These are phyloP conservation scores for Arvicanthis niloticus DNA, from an alignment of 2,113 vertebrate species.

Conservation along the genomic window DNA sequence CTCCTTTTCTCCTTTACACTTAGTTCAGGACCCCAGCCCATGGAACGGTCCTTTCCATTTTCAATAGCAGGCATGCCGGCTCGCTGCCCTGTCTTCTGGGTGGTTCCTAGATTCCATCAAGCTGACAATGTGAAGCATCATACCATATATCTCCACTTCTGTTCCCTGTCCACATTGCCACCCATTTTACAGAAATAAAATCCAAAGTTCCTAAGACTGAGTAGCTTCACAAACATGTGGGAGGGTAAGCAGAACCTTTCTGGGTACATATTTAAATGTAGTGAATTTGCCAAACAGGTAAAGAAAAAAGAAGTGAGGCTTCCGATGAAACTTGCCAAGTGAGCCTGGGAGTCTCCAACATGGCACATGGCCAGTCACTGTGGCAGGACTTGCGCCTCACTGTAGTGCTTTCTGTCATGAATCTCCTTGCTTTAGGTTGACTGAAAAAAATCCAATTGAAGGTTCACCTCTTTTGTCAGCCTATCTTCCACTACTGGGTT, in stretches of 20 bases:
- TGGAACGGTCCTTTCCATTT: not conserved
- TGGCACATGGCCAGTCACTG: not conserved
- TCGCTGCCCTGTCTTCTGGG: not conserved
- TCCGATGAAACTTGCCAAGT: slow-evolving; percentile 41
- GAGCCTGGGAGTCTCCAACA: not conserved
- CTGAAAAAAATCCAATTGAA: slow-evolving; percentile 69
- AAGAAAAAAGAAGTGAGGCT: not conserved
- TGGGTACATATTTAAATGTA: slow-evolving; percentile 24
- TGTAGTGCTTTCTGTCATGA: slow-evolving; percentile 63
- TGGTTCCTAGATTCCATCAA: too few relatives aligned
- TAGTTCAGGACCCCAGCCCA: not conserved
- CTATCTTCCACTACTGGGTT: slow-evolving; percentile 18
- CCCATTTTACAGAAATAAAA: not conserved
- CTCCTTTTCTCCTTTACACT: not conserved
- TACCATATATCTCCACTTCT: not conserved
- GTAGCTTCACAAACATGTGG: not conserved
- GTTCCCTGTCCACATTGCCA: not conserved
- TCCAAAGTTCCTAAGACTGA: not conserved
- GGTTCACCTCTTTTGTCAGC: slow-evolving; percentile 71
- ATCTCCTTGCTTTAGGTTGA: slow-evolving; percentile 51
- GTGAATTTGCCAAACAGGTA: slow-evolving; percentile 15
- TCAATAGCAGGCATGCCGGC: not conserved
- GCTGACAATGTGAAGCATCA: not conserved
- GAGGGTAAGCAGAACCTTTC: not conserved
- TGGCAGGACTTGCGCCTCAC: slow-evolving; percentile 48